These are phyloP conservation scores for Corythaixoides concolor DNA, from an alignment of 2,113 vertebrate genomes.

Conservation along the genomic window DNA sequence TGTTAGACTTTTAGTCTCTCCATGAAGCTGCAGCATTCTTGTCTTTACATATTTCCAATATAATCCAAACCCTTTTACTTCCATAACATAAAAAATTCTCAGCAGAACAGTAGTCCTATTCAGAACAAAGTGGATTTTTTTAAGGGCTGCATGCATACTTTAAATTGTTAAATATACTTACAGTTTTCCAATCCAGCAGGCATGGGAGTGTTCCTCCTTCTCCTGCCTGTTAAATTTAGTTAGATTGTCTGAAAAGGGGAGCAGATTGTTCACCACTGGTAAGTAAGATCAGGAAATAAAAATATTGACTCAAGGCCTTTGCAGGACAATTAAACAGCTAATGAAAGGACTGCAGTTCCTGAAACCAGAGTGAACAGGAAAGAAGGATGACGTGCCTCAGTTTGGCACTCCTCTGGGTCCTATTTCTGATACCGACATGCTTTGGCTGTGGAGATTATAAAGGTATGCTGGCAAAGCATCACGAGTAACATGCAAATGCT, in stretches of 20 bases:
- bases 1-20: background rate
- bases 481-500: background rate
- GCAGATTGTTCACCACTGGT: constrained; percentile 57
- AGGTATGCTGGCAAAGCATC: background rate
- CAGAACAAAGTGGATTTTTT: constrained; percentile 34
- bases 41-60: background rate
- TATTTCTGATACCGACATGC: background rate
- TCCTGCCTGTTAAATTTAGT: constrained; percentile 70
- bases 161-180: constrained; percentile 57
- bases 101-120: constrained; percentile 16
- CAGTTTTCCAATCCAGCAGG: constrained; percentile 24
- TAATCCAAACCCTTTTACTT: background rate
- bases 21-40: background rate
- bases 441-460: background rate
- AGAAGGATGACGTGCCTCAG: constrained; percentile 15
- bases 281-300: constrained; percentile 77
- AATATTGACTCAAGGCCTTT: constrained; percentile 77
- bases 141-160: constrained; percentile 46
- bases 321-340: constrained; percentile 71
- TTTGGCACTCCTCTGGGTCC: background rate
- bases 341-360: constrained; percentile 67
- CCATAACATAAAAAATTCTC: background rate
- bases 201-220: constrained; percentile 33
- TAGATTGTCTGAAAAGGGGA: constrained; percentile 53
- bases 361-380: constrained; percentile 56